A percentile compares a stretch with the other conserved stretches of the same genome.
phyloP scores from a whole-genome alignment of 2,113 vertebrate species.

The Zingel zingel region DNA sequence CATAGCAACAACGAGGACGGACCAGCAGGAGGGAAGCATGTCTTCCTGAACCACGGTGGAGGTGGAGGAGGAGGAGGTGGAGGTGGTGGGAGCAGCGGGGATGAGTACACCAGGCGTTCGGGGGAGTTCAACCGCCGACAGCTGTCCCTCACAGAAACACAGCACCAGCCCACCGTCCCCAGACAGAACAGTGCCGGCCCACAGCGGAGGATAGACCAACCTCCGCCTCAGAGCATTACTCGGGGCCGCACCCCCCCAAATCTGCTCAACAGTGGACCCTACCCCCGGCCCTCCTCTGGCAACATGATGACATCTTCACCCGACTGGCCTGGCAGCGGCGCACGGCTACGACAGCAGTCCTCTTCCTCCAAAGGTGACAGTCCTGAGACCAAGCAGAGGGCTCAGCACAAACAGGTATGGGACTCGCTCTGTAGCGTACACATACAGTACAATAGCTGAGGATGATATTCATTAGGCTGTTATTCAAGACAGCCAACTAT shows the following conservation, averaged over 20 bases:
- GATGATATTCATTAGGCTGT: neutral
- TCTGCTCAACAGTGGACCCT: slow-evolving; percentile 90
- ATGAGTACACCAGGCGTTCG: slow-evolving; percentile 90
- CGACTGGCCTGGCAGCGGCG: slow-evolving; percentile 92
- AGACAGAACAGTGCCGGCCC: slow-evolving; percentile 95
- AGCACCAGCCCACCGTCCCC: slow-evolving; percentile 87
- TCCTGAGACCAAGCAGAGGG: slow-evolving; percentile 94
- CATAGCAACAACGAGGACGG: slow-evolving; percentile 98
- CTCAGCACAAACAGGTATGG: slow-evolving; percentile 93
- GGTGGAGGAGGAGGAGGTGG: slow-evolving; percentile 74
- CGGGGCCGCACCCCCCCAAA: slow-evolving; percentile 92
- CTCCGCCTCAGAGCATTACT: slow-evolving; percentile 85
- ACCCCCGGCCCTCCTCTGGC: slow-evolving; percentile 92
- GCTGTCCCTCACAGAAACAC: slow-evolving; percentile 91
- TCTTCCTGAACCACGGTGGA: slow-evolving; percentile 83
- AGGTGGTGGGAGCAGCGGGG: slow-evolving; percentile 83
- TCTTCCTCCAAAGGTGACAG: slow-evolving; percentile 97
- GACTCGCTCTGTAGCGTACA: neutral
- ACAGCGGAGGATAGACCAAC: slow-evolving; percentile 95
- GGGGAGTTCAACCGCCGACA: slow-evolving; percentile 93
- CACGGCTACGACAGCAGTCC: slow-evolving; percentile 93
- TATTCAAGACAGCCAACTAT: neutral
- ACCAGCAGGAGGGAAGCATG: slow-evolving; percentile 80
- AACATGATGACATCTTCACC: slow-evolving; percentile 92
- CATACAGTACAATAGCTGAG: neutral